A percentile compares a stretch with the other conserved stretches of the same genome.
Conservation (phyloP, 2,113 vertebrate species). For the Zosterops borbonicus region DNA sequence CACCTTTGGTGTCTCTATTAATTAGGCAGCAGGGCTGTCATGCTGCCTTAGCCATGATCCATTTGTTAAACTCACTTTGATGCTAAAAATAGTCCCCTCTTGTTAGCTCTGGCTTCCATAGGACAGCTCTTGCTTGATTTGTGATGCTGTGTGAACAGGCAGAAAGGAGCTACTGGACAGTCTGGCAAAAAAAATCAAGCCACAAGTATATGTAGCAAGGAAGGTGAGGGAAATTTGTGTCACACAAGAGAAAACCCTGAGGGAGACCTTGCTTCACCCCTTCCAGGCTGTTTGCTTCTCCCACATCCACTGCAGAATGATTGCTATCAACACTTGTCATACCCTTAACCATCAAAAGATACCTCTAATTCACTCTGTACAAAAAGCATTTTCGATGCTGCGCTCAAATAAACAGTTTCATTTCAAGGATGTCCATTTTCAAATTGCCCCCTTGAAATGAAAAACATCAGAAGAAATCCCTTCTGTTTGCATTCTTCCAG, state of each 20-base stretch:
- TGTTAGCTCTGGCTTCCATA: neutral
- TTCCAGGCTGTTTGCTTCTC: neutral
- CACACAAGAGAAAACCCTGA: neutral
- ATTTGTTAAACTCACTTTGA: constrained; percentile 51
- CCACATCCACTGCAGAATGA: neutral
- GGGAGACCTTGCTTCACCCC: neutral
- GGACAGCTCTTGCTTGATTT: neutral
- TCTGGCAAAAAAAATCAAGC: neutral
- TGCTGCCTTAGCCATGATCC: constrained; percentile 11
- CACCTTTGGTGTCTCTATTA: constrained; percentile 37
- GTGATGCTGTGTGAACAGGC: neutral
- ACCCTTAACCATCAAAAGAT: neutral
- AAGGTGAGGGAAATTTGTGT: neutral
- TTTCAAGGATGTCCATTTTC: neutral
- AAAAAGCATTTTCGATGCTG: neutral
- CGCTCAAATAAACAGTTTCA: neutral
- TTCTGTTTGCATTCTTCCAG: neutral
- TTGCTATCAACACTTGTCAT: neutral
- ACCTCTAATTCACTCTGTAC: neutral
- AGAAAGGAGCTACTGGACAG: neutral
- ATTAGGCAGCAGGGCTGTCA: constrained; percentile 17
- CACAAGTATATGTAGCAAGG: neutral
- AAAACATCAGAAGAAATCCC: neutral
- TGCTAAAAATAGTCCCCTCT: constrained; percentile 46
- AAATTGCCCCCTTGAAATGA: neutral